Evolutionary conservation across 2,113 vertebrate species (phyloP), one percentile per base, ranked within the genome.

Genomic region (Dipodomys ordii): DNA sequence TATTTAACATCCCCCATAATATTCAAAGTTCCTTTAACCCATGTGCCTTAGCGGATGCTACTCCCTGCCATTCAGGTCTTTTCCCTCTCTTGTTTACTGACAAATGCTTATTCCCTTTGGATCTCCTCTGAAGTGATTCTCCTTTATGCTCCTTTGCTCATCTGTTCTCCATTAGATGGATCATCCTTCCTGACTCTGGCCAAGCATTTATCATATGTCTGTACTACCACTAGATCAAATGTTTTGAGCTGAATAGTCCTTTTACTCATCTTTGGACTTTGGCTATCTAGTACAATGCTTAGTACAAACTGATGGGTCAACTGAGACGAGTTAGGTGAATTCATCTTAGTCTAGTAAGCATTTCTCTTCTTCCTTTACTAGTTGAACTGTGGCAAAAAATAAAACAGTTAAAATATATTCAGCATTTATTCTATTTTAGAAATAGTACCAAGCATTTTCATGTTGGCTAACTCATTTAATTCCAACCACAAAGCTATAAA

Each of bases 381-480:
- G n/a, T 72, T 83, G 83, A 68, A 73, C 19, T 72, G 13, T 68
- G 83, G 27, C 20, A 90, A 81, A 94, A 72, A 68, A 39, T 57
- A 74, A 74, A 80, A 22, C 60, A 65, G 69, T 6, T 69, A 64
- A 88, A 65, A 90, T 81, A 32, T 67, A 72, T 86, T 94, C 44
- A 82, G 65, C 28, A 57, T 3, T 32, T 69, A 22, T 27, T 81
- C 25, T 71, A 60, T 64, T 69, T 39, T 27, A 82, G 49, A 89
- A 82, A 80, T 3, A 77, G n/a, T n/a, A 49, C 13, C 28, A 69
- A 74, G 32, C 13, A 87, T 77, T 71, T 88, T 62, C 62, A 23
- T 27, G 28, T 39, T 28, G 35, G 13, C 25, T 76, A 60, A 62
- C 22, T 91, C 6, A 88, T 74, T 76, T 32, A 92, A 76, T 57